Conservation (phyloP, 2,888 invertebrate species). For the Meiosimyza decipiens region DNA sequence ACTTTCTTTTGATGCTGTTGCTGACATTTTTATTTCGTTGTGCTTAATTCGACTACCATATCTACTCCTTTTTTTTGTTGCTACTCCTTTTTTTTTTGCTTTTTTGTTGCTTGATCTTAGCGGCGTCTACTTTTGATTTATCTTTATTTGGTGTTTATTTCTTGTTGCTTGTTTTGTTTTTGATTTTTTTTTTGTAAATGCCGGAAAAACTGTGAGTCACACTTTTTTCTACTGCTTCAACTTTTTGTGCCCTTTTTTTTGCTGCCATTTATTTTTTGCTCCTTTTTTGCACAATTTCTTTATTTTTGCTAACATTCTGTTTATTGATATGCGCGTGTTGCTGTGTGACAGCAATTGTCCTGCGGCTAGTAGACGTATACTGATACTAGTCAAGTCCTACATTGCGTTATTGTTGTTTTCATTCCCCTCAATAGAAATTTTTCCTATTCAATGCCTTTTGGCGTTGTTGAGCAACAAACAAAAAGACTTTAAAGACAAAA, state of each 20-base stretch:
- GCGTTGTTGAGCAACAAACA: constrained; percentile 13
- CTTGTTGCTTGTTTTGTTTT: constrained; percentile 3
- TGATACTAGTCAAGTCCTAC: constrained; percentile 12
- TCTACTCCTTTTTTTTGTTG: neutral
- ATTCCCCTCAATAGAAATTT: neutral
- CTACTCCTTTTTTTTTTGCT: neutral
- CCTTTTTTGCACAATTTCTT: neutral
- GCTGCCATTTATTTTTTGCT: neutral
- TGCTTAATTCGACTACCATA: no score
- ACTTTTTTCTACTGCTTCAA: neutral
- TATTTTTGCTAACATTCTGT: no score
- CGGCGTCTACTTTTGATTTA: constrained; percentile 23
- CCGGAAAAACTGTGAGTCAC: neutral
- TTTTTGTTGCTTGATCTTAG: neutral
- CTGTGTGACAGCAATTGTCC: constrained; percentile 24
- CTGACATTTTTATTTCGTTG: neutral
- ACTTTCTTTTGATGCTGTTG: neutral
- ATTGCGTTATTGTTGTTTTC: neutral
- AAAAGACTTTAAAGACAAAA: neutral
- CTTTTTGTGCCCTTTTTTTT: neutral
- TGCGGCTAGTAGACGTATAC: constrained; percentile 31
- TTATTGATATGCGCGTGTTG: neutral
- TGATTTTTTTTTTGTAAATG: neutral
- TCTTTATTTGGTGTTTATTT: constrained; percentile 26
- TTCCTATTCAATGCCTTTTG: neutral